These are phyloP conservation scores for Cossypha niveicapilla DNA, from an alignment of 2,797 vertebrate species.

Conservation along the genomic window DNA sequence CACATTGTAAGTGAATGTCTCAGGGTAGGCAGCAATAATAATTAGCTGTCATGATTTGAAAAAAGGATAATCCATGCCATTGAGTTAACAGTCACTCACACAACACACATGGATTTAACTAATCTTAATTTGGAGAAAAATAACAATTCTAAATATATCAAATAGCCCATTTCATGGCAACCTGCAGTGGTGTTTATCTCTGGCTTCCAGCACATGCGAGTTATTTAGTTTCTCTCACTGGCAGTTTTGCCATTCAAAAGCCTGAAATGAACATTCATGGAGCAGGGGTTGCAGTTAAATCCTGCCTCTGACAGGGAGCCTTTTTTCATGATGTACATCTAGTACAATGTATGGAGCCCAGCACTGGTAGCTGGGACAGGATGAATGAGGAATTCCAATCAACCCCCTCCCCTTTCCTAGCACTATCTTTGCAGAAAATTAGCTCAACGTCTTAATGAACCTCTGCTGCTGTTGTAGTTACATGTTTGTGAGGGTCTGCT, in stretches of 20 bases:
- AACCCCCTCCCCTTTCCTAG: background rate
- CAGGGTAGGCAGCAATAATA: constrained; percentile 72
- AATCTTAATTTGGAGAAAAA: constrained; percentile 81
- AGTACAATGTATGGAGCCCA: background rate
- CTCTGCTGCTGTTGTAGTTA: background rate
- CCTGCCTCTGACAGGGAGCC: constrained; percentile 43
- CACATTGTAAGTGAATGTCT: constrained; percentile 58
- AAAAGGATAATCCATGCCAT: constrained; percentile 75
- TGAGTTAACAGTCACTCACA: constrained; percentile 73
- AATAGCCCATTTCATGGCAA: constrained; percentile 70
- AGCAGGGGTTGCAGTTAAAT: constrained; percentile 57
- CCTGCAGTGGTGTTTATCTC: constrained; percentile 74
- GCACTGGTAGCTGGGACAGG: background rate
- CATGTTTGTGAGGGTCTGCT: background rate
- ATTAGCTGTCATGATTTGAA: constrained; percentile 77
- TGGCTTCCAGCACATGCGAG: constrained; percentile 66
- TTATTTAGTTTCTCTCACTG: constrained; percentile 66
- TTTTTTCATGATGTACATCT: constrained; percentile 20
- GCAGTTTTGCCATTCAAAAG: constrained; percentile 69
- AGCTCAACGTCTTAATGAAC: background rate
- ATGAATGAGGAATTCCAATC: constrained; percentile 17
- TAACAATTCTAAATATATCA: constrained; percentile 79
- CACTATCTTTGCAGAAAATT: constrained; percentile 29
- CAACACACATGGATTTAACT: constrained; percentile 76
- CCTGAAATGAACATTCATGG: constrained; percentile 52